Base-by-base conservation (phyloP, 2,113 vertebrate genomes). In the Shinisaurus crocodilurus region DNA sequence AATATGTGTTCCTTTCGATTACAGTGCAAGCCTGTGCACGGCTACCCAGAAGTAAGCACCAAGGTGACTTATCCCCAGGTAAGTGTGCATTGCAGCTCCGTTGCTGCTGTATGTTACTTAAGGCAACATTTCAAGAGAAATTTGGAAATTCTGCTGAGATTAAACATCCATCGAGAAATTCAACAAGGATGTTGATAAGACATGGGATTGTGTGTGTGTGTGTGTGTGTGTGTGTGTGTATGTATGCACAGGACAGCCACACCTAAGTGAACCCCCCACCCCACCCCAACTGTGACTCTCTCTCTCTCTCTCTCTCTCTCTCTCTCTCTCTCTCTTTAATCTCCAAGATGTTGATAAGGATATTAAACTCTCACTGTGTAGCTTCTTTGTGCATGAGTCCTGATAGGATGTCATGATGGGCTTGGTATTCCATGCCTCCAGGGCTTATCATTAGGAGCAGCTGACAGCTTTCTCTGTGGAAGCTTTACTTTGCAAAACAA, bases 361-460 rank as follows among this genome's bases (percentile, higher is more conserved):
- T 94, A 93, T 88, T 92, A 91, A 96, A 91, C 50, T 81, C 94
- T 93, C 90, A 77, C 83, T 94, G 90, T 82, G 82, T 81, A 6
- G 2, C 82, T 69, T 60, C 27, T 93, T 93, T 87, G 57, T 92
- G 89, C 88, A 94, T 60, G 45, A 91, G 94, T 82, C 69, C 92
- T 91, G 90, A 93, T 95, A 93, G 92, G 82, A 76, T 91, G 50
- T 88, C 92, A 76, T 92, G 92, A 95, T 92, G 92, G 93, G 76
- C 91, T 96, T 91, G 18, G 43, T 94, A 75, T 94, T 96, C 94
- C 91, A 54, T 91, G 95, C 94, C 92, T 91, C 57, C 48, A 91
- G 93, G 96, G 94, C 69, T 96, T 91, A 95, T 92, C 92, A 94
- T 95, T 94, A 94, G 82, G 88, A 94, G 72, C 90, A 94, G 94